Evolutionary conservation across 2,113 vertebrate species (phyloP).

Genomic region (Malaclemys terrapin): DNA sequence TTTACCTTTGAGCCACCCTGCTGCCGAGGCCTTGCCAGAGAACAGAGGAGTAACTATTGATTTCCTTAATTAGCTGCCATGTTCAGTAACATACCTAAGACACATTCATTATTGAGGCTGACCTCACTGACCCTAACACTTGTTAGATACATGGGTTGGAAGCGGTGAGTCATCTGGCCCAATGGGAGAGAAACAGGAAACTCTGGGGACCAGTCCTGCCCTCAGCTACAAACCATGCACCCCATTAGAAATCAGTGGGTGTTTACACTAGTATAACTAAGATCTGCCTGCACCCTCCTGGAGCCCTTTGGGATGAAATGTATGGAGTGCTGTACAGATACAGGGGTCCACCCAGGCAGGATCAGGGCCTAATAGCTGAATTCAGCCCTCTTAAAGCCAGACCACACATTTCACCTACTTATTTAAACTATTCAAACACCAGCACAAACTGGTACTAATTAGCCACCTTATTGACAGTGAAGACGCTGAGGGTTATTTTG

Average conservation of each 20-base stretch:
- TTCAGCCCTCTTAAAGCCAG: not conserved
- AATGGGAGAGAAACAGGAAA: not conserved
- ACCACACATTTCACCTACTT: not conserved
- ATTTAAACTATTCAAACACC: not conserved
- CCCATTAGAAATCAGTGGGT: rapidly evolving
- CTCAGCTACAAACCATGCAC: too few species aligned
- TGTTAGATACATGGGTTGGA: not conserved
- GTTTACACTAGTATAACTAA: not conserved
- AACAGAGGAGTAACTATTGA: rapidly evolving
- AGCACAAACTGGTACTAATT: not conserved
- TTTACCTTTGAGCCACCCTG: rapidly evolving
- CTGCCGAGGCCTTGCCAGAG: not conserved
- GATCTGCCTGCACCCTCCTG: not conserved
- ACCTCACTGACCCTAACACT: not conserved
- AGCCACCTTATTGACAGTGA: not conserved
- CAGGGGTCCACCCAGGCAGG: not conserved
- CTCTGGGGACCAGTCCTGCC: not conserved
- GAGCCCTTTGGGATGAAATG: not conserved
- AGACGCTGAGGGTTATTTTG: not conserved
- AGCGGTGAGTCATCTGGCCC: not conserved
- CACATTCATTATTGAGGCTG: not conserved
- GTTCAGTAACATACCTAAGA: not conserved
- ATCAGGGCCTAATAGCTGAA: not conserved
- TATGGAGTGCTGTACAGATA: not conserved
- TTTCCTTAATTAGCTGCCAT: not conserved